These are phyloP conservation scores for Ormyrus nitidulus DNA, from an alignment of 2,888 invertebrate species.

Conservation along the genomic window DNA sequence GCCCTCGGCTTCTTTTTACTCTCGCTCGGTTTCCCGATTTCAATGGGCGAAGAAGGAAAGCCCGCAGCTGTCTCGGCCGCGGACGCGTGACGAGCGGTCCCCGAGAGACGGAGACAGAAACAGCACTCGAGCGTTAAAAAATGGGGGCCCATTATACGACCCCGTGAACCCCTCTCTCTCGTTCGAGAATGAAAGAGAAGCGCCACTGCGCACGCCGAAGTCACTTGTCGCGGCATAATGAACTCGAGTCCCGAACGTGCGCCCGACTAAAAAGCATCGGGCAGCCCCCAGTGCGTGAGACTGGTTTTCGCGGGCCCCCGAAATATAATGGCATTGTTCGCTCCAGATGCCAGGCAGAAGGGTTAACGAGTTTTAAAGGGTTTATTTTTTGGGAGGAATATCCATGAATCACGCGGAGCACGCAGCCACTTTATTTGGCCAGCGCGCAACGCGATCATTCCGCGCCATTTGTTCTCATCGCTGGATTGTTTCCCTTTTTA, in stretches of 20 bases:
- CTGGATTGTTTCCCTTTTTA: conserved; percentile 10
- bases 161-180: conserved; percentile 6
- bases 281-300: not conserved
- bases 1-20: conserved; percentile 3
- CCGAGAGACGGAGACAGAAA: not conserved
- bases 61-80: conserved; percentile 60
- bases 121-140: conserved; percentile 58
- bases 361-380: no score
- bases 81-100: conserved; percentile 57
- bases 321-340: conserved; percentile 13
- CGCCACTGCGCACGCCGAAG: conserved; percentile 6
- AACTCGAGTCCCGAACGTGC: not conserved
- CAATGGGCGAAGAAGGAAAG: conserved; percentile 57
- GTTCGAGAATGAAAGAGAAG: conserved; percentile 1
- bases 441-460: not conserved
- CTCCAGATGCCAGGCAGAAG: not conserved
- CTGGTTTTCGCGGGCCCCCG: not conserved
- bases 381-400: not conserved
- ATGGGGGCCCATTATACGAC: conserved; percentile 66
- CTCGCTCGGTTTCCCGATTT: conserved; percentile 59
- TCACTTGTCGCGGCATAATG: conserved; percentile 42
- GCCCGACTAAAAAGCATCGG: no score
- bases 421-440: not conserved
- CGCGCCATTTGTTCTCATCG: not conserved
- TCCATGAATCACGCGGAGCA: not conserved